Base-by-base conservation (phyloP, 1,140 invertebrate species). In the Mesaphorura yosii region DNA sequence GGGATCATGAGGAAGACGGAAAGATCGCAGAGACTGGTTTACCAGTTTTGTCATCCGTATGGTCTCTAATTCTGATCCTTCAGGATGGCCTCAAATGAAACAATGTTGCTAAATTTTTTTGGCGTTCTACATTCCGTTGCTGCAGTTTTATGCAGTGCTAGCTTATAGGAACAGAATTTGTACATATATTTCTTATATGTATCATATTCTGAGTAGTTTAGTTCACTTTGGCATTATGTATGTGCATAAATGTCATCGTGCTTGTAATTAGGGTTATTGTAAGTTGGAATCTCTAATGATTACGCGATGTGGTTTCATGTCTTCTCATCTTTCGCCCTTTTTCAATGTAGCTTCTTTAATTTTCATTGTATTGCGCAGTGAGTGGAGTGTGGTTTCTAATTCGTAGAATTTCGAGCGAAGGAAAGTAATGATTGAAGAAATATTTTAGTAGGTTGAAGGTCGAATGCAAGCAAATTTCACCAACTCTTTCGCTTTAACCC, bases 1-100 rank as follows among this genome's bases (percentile, higher is more conserved):
- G 92, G 92, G 39, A 98, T 99, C 70, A 98, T 99, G 88, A 95
- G 95, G 76, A 99, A 99, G 70, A 98, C 95, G 2, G 90, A 95
- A 66, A 77, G 94, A 34, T 94, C 91, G 53, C 95, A 98, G 73
- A 79, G 95, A 66, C 78, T 99, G 55, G 95, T 99, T 42, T 99
- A 99, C 71, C 94, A 98, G 72, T 99, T 99, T 70, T 96, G 92
- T 69, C 84, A 90, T 70, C 88, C 89, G 5, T 96, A 95, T 71
- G 82, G 79, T 65, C 77, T 89, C 60, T 91, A 50, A 62, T 39
- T 23, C 3, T 26, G 51, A 50, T 52, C 51, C 51, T 52, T 51
- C 38, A 45, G 52, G 51, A 49, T 53, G 50, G 27, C 23, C 52
- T 48, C 38, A 41, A 48, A 50, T 57, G 51, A 63, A 63, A 57